Percentiles rank a stretch among this genome's conserved stretches.
Evolutionary conservation across 2,888 invertebrate genomes (phyloP).

Genomic region (Mechanitis messenoides): DNA sequence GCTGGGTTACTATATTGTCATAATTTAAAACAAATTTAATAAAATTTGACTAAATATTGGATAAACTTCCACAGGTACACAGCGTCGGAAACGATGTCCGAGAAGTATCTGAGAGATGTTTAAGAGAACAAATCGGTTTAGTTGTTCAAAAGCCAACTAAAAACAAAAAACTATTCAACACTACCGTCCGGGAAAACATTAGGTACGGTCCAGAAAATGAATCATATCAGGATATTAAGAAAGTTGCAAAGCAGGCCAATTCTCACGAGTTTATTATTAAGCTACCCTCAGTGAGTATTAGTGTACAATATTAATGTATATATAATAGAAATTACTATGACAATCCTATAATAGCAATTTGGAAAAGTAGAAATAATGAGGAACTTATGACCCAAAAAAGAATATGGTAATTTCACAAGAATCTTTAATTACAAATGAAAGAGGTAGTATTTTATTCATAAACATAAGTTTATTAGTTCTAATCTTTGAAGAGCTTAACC

Average conservation of each 20-base stretch:
- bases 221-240: conserved; percentile 80
- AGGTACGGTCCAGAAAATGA: conserved; percentile 84
- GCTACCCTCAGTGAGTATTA: conserved; percentile 77
- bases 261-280: conserved; percentile 86
- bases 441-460: conserved; percentile 21
- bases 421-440: conserved; percentile 49
- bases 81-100: conserved; percentile 82
- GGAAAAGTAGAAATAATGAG: conserved; percentile 83
- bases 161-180: conserved; percentile 79
- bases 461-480: neutral
- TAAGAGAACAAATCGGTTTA: conserved; percentile 87
- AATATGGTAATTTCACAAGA: conserved; percentile 82
- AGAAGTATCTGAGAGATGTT: conserved; percentile 85
- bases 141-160: conserved; percentile 92
- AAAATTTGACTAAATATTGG: too few relatives aligned
- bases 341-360: conserved; percentile 50
- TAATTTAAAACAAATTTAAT: too few relatives aligned
- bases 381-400: conserved; percentile 79
- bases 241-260: conserved; percentile 84
- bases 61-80: conserved; percentile 58
- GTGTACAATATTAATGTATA: too few relatives aligned
- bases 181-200: conserved; percentile 91
- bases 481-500: neutral
- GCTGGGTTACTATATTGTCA: too few relatives aligned
- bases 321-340: too few relatives aligned